Percentiles rank a stretch among this genome's conserved stretches.
phyloP scores from a whole-genome alignment of 2,113 vertebrate species.

The Oenanthe melanoleuca region DNA sequence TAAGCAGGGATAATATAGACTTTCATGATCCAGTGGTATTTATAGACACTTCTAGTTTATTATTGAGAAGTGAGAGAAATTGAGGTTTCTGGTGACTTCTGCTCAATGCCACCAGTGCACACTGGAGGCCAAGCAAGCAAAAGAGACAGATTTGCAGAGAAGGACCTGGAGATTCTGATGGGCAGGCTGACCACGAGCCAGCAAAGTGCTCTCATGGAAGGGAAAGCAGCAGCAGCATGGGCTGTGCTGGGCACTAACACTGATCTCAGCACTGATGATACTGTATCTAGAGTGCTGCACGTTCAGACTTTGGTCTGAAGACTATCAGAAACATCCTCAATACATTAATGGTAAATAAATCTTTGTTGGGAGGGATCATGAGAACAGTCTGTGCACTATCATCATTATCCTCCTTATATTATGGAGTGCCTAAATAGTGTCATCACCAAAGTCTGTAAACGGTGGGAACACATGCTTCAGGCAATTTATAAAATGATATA shows the following conservation, averaged over 20 bases:
- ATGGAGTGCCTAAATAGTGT: neutral
- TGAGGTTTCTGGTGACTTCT: neutral
- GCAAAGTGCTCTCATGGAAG: neutral
- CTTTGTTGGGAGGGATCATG: neutral
- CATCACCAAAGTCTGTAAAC: neutral
- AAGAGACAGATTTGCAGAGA: neutral
- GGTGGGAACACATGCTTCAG: neutral
- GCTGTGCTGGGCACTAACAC: too few species aligned
- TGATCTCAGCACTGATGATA: neutral
- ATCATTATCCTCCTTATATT: neutral
- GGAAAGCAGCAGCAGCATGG: neutral
- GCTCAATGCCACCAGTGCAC: neutral
- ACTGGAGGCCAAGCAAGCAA: neutral
- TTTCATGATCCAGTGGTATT: neutral
- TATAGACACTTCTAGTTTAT: neutral
- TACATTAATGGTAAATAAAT: neutral
- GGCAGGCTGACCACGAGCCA: neutral
- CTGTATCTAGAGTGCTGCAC: neutral
- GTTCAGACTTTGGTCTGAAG: neutral
- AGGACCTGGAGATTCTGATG: neutral
- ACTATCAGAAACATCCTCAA: neutral
- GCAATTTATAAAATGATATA: neutral
- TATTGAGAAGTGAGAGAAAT: neutral
- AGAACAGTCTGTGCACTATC: neutral
- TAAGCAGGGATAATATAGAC: neutral